phyloP scores from a whole-genome alignment of 1,140 invertebrate genomes.

The Drosophila varians region DNA sequence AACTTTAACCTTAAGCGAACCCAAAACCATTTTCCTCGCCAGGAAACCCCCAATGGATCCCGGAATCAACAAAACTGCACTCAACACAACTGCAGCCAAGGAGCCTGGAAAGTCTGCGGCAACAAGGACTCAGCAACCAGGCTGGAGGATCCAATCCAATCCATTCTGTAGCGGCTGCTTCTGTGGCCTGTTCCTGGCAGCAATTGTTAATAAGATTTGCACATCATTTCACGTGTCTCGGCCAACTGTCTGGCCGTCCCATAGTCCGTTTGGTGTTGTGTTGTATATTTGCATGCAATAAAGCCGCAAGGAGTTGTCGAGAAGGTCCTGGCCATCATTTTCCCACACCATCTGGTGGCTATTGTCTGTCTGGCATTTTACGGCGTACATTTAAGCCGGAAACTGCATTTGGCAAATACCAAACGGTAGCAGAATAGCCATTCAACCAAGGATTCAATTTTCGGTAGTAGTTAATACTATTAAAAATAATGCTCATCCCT shows the following conservation, averaged over 20 bases:
- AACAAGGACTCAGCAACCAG: not conserved
- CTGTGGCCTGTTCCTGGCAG: slow-evolving; percentile 62
- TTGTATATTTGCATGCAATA: slow-evolving; percentile 68
- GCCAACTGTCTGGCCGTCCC: slow-evolving; percentile 54
- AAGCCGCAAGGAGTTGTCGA: slow-evolving; percentile 59
- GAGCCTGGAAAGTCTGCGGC: not conserved
- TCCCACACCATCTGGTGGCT: slow-evolving; percentile 10
- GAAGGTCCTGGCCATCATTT: slow-evolving; percentile 8
- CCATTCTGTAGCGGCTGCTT: not conserved
- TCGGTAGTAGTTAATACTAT: slow-evolving; percentile 31
- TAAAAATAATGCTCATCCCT: not conserved
- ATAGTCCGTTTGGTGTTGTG: slow-evolving; percentile 13
- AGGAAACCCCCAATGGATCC: slow-evolving; percentile 27
- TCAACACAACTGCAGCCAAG: slow-evolving; percentile 38
- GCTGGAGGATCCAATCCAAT: slow-evolving; percentile 17
- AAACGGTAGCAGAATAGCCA: slow-evolving; percentile 18
- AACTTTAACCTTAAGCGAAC: slow-evolving; percentile 18
- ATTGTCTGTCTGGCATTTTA: slow-evolving; percentile 69
- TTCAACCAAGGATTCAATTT: not conserved
- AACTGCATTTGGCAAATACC: slow-evolving; percentile 42
- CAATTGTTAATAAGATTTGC: slow-evolving; percentile 81
- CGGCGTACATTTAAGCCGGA: slow-evolving; percentile 44
- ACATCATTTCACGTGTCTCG: slow-evolving; percentile 78
- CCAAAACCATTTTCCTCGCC: slow-evolving; percentile 6
- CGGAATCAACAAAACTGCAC: slow-evolving; percentile 37